Conservation (phyloP, 2,797 vertebrate species). For the Enteromius viviparus region DNA sequence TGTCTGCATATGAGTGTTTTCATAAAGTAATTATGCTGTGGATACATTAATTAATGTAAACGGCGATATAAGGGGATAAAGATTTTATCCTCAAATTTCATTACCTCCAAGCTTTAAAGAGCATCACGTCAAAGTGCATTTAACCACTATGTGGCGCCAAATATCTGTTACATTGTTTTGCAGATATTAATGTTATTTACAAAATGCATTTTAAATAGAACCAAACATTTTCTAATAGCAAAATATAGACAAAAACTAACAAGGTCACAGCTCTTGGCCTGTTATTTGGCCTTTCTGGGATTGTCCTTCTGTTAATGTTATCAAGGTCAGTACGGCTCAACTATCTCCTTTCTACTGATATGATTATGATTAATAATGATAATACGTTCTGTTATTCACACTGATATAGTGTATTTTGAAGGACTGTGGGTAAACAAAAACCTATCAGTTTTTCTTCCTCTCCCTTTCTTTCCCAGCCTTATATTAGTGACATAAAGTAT, state of each 20-base stretch:
- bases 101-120: not conserved
- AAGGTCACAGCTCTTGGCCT: constrained; percentile 23
- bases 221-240: constrained; percentile 20
- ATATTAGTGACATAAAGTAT: not conserved
- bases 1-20: not conserved
- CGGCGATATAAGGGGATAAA: not conserved
- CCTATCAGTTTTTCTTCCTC: constrained; percentile 44
- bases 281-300: constrained; percentile 11
- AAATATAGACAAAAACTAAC: constrained; percentile 10
- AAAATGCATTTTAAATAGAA: not conserved
- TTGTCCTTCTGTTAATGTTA: constrained; percentile 20
- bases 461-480: not conserved
- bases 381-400: not conserved
- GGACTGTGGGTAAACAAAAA: constrained; percentile 10
- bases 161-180: not conserved
- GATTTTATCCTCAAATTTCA: not conserved
- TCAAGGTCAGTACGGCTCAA: constrained; percentile 18
- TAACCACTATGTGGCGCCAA: constrained; percentile 43
- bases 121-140: not conserved
- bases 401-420: constrained; percentile 24
- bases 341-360: constrained; percentile 36
- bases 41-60: not conserved
- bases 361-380: constrained; percentile 37
- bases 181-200: not conserved
- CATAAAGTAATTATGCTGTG: not conserved